Percentiles rank a stretch among this genome's conserved stretches.
These are phyloP conservation scores for Coendou prehensilis DNA, from an alignment of 2,797 vertebrate species.

Conservation along the genomic window DNA sequence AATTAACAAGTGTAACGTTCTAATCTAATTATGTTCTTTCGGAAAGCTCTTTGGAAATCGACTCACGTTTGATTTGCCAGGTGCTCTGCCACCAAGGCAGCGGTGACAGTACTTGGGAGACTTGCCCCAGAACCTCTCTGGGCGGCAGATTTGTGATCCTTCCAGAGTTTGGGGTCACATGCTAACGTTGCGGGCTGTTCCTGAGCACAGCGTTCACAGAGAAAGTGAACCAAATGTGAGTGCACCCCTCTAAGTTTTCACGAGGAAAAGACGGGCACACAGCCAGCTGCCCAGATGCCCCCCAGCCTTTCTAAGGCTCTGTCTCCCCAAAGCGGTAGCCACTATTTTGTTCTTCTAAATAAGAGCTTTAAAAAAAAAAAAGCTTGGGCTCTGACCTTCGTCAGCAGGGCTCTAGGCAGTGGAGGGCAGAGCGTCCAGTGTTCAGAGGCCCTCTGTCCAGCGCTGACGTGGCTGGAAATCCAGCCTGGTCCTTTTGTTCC, in stretches of 20 bases:
- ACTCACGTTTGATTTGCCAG: not conserved
- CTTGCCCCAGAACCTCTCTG: rapidly evolving
- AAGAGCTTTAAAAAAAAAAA: not conserved
- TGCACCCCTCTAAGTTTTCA: too few relatives aligned
- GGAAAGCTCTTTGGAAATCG: constrained; percentile 46
- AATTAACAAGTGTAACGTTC: constrained; percentile 88
- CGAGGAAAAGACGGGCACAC: rapidly evolving
- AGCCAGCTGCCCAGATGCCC: rapidly evolving
- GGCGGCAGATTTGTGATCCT: rapidly evolving
- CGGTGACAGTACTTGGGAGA: rapidly evolving
- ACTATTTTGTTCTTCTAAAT: not conserved
- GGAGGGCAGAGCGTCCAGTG: rapidly evolving
- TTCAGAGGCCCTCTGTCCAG: not conserved
- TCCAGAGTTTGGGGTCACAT: rapidly evolving
- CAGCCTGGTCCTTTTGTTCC: rapidly evolving
- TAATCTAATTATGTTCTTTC: constrained; percentile 88
- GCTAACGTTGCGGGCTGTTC: rapidly evolving
- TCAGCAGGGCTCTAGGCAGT: not conserved
- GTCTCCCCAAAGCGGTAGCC: not conserved
- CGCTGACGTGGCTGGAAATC: rapidly evolving
- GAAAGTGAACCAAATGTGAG: not conserved
- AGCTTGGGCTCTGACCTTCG: not conserved
- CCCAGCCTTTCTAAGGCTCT: rapidly evolving
- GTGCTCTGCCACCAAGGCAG: not conserved
- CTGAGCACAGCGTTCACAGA: rapidly evolving